These are phyloP conservation scores for Camponotus floridanus DNA, from an alignment of 1,140 invertebrate species.

Conservation along the genomic window DNA sequence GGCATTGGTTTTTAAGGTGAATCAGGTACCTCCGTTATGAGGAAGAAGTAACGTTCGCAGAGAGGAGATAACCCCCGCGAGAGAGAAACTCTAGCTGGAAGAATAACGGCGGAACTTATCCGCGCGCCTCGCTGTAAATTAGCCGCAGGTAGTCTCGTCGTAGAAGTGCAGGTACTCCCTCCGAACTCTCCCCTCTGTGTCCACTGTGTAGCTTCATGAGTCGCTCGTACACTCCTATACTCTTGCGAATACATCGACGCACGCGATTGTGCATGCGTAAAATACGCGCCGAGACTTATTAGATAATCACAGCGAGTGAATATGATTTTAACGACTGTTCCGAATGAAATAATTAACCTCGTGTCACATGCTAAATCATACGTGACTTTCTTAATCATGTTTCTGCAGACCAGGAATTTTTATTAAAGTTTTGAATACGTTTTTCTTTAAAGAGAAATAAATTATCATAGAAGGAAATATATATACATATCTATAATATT, in stretches of 20 bases:
- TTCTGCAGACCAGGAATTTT: neutral
- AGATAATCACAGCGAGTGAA: conserved; percentile 15
- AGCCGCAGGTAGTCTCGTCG: conserved; percentile 74
- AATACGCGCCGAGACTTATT: conserved; percentile 57
- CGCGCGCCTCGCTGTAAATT: conserved; percentile 73
- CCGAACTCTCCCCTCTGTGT: neutral
- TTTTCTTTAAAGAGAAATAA: conserved; percentile 14
- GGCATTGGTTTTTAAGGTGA: conserved; percentile 63
- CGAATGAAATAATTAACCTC: conserved; percentile 50
- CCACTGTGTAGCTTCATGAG: neutral
- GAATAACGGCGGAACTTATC: conserved; percentile 77
- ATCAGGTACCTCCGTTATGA: conserved; percentile 64
- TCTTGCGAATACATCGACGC: conserved; percentile 41
- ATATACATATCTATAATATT: too few relatives aligned
- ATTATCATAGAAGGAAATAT: neutral
- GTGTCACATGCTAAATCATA: conserved; percentile 25
- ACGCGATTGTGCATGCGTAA: conserved; percentile 25
- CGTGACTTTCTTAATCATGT: neutral
- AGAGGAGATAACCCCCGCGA: conserved; percentile 15
- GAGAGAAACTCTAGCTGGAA: conserved; percentile 52
- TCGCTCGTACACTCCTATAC: neutral
- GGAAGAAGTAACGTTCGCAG: conserved; percentile 35
- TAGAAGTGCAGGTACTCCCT: conserved; percentile 62
- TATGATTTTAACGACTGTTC: conserved; percentile 46
- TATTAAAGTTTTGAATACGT: neutral